phyloP scores from a whole-genome alignment of 1,140 invertebrate species.

The Bombus picipes region DNA sequence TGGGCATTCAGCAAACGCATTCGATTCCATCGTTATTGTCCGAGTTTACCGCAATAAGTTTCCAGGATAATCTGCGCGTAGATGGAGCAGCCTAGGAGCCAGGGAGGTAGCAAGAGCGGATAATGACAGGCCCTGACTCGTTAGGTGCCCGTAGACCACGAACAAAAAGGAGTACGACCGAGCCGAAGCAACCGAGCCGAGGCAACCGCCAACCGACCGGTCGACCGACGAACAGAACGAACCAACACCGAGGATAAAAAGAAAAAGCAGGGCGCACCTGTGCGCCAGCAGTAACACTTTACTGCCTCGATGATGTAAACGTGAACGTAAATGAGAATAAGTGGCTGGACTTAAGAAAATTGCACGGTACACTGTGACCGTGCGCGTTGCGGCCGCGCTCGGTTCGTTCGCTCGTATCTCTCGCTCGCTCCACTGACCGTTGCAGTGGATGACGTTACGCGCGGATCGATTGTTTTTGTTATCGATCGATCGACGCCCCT shows the following conservation, averaged over 20 bases:
- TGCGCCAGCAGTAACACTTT: slow-evolving; percentile 78
- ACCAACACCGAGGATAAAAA: slow-evolving; percentile 61
- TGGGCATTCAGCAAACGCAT: slow-evolving; percentile 67
- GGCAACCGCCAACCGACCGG: slow-evolving; percentile 58
- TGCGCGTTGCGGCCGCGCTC: slow-evolving; percentile 35
- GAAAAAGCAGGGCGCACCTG: slow-evolving; percentile 79
- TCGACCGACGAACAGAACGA: slow-evolving; percentile 37
- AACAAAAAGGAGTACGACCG: slow-evolving; percentile 76
- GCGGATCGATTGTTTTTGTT: slow-evolving; percentile 45
- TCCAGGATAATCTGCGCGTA: slow-evolving; percentile 76
- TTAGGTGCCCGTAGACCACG: slow-evolving; percentile 74
- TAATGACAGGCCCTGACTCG: slow-evolving; percentile 81
- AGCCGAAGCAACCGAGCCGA: slow-evolving; percentile 57
- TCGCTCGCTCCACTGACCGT: slow-evolving; percentile 48
- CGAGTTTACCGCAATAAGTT: slow-evolving; percentile 80
- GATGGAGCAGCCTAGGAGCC: slow-evolving; percentile 63
- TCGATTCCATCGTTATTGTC: slow-evolving; percentile 78
- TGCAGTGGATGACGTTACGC: slow-evolving; percentile 43
- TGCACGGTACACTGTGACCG: slow-evolving; percentile 61
- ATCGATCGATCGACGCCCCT: slow-evolving; percentile 32
- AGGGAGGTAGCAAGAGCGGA: slow-evolving; percentile 74
- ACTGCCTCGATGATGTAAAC: slow-evolving; percentile 81
- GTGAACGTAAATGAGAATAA: slow-evolving; percentile 80
- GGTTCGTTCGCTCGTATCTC: background rate
- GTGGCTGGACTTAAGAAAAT: slow-evolving; percentile 75